phyloP scores from a whole-genome alignment of 1,140 invertebrate genomes.

The Acromyrmex charruanus region DNA sequence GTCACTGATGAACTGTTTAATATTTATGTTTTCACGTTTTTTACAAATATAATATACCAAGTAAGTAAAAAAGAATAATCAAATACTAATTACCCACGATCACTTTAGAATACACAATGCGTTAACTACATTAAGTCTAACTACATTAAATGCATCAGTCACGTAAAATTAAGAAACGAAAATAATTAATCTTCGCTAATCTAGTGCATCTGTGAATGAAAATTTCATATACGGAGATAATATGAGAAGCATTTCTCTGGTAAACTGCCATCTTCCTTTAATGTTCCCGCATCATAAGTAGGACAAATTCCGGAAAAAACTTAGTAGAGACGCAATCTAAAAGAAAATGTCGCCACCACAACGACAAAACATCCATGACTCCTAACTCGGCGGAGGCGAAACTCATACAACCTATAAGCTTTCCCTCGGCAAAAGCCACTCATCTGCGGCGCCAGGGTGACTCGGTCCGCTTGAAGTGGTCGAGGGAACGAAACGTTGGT shows the following conservation, averaged over 20 bases:
- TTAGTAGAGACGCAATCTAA: not conserved
- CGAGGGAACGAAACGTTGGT: conserved; percentile 32
- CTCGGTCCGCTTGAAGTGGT: conserved; percentile 42
- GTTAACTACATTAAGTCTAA: not conserved
- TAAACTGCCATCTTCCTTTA: not conserved
- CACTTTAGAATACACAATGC: not conserved
- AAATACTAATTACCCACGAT: not conserved
- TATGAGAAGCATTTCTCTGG: not conserved
- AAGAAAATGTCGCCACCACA: conserved; percentile 27
- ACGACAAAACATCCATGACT: conserved; percentile 19
- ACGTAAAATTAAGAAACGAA: not conserved
- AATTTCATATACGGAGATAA: not conserved
- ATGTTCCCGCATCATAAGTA: not conserved
- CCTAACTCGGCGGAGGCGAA: not conserved
- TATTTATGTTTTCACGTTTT: not conserved
- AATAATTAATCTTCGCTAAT: not conserved
- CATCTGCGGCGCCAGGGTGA: conserved; percentile 56
- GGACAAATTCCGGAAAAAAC: not conserved
- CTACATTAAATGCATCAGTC: not conserved
- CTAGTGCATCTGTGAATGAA: not conserved
- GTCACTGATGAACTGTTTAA: not conserved
- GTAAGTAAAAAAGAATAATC: not conserved
- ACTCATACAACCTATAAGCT: conserved; percentile 48
- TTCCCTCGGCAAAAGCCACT: conserved; percentile 25
- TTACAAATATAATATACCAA: not conserved